Conservation (phyloP, 2,797 vertebrate species). For the Sebastolobus altivelis region DNA sequence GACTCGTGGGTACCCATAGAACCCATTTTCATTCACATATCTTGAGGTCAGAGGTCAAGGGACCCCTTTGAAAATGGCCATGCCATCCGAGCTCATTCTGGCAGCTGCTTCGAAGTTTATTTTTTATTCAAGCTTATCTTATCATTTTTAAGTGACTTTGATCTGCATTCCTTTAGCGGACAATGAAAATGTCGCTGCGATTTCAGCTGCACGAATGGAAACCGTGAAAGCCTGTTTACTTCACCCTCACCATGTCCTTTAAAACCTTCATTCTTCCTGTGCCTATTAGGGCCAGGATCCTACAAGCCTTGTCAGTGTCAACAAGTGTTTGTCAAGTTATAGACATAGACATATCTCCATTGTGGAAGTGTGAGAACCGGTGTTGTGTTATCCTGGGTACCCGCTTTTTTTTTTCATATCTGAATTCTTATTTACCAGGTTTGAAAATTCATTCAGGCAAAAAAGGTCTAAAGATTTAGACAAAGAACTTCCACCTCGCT, state of each 20-base stretch:
- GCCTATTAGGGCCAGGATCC: background rate
- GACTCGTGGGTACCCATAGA: too few relatives aligned
- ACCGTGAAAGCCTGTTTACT: conserved; percentile 39
- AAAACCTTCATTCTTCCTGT: conserved; percentile 20
- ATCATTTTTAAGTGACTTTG: conserved; percentile 51
- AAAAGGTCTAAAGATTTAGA: background rate
- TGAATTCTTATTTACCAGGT: background rate
- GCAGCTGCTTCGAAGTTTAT: conserved; percentile 29
- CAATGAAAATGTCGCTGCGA: conserved; percentile 37
- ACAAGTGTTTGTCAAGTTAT: background rate
- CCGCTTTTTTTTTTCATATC: background rate
- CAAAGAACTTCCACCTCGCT: background rate
- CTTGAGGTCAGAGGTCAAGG: too few relatives aligned
- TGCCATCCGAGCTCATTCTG: conserved; percentile 20
- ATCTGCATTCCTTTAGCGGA: conserved; percentile 52
- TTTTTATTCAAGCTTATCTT: conserved; percentile 54
- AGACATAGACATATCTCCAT: background rate
- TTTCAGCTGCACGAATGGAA: conserved; percentile 39
- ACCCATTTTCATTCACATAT: too few relatives aligned
- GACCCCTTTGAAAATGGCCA: too few relatives aligned
- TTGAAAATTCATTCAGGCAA: background rate
- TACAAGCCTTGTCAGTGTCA: background rate
- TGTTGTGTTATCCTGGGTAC: too few relatives aligned
- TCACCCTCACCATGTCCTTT: conserved; percentile 9
- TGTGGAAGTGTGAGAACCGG: too few relatives aligned